Percentiles rank a stretch among this genome's conserved stretches.
phyloP scores from a whole-genome alignment of 2,888 invertebrate genomes.

The Diloba caeruleocephala region DNA sequence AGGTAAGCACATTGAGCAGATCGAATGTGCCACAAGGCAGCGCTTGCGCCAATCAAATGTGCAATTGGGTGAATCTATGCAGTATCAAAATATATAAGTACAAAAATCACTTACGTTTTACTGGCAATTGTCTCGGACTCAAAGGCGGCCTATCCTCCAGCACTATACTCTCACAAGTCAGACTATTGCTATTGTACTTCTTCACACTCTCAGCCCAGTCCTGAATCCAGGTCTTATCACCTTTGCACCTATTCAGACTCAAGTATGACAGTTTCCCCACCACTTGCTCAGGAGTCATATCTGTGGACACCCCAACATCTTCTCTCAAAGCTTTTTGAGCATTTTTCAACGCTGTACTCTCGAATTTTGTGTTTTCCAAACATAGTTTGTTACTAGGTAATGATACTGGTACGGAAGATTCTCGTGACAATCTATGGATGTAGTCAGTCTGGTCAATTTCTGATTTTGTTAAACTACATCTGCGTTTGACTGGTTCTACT shows the following conservation, averaged over 20 bases:
- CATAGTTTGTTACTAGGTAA: constrained; percentile 73
- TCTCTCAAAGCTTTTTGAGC: constrained; percentile 78
- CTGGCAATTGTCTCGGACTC: constrained; percentile 76
- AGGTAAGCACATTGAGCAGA: too few species aligned
- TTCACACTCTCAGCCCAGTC: constrained; percentile 91
- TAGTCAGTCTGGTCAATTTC: constrained; percentile 91
- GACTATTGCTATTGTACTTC: constrained; percentile 81
- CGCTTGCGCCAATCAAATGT: too few species aligned
- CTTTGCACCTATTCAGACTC: constrained; percentile 84
- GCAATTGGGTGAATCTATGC: too few species aligned
- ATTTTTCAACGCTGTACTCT: constrained; percentile 78
- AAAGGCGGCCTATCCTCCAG: constrained; percentile 76
- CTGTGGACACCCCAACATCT: constrained; percentile 66
- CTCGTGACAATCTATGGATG: constrained; percentile 81
- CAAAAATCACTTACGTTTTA: constrained; percentile 76
- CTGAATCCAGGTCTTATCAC: constrained; percentile 90
- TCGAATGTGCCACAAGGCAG: too few species aligned
- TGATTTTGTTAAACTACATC: constrained; percentile 91
- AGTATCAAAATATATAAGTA: constrained; percentile 3
- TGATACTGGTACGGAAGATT: constrained; percentile 82
- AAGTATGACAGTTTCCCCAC: constrained; percentile 82
- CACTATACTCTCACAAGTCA: constrained; percentile 65
- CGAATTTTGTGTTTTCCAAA: constrained; percentile 74
- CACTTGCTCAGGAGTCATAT: constrained; percentile 74
- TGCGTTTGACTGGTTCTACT: constrained; percentile 74